A percentile compares a stretch with the other conserved stretches of the same genome.
Evolutionary conservation across 2,888 invertebrate species (phyloP).

Genomic region (Drosophila neotestacea): DNA sequence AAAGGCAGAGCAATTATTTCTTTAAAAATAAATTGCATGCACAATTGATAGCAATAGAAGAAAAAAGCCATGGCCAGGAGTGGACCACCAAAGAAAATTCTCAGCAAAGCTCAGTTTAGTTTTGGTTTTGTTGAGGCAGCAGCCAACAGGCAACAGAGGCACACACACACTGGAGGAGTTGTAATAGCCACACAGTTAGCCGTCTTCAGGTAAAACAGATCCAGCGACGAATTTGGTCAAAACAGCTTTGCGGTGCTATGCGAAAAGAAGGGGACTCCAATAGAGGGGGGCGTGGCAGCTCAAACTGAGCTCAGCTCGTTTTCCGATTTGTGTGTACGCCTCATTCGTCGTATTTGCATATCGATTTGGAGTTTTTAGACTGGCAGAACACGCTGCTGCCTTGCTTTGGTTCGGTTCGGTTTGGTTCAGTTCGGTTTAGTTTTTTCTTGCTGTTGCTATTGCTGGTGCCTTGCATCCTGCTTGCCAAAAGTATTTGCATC

Average conservation of each 20-base stretch:
- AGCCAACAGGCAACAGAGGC: constrained; percentile 13
- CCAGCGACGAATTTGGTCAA: constrained; percentile 76
- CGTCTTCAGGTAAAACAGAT: constrained; percentile 55
- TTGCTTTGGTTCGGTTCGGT: constrained; percentile 30
- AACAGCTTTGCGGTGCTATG: constrained; percentile 57
- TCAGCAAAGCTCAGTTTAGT: constrained; percentile 12
- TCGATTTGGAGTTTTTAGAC: constrained; percentile 81
- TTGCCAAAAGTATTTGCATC: constrained; percentile 62
- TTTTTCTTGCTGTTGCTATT: background rate
- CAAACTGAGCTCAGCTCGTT: constrained; percentile 55
- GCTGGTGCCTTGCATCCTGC: constrained; percentile 31
- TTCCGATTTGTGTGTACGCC: constrained; percentile 75
- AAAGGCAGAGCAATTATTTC: constrained; percentile 75
- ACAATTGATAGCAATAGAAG: constrained; percentile 78
- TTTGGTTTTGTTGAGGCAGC: constrained; percentile 7
- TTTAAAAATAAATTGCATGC: constrained; percentile 81
- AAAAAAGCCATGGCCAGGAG: constrained; percentile 52
- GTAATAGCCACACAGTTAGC: constrained; percentile 51
- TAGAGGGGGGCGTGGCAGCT: constrained; percentile 52
- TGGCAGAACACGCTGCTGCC: constrained; percentile 54
- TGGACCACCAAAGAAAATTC: constrained; percentile 68
- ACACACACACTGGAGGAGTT: constrained; percentile 15
- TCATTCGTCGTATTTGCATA: constrained; percentile 78
- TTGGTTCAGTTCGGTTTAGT: constrained; percentile 11
- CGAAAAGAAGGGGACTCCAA: background rate